Evolutionary conservation across 2,797 vertebrate species (phyloP).

Genomic region (Sebastes dallii): DNA sequence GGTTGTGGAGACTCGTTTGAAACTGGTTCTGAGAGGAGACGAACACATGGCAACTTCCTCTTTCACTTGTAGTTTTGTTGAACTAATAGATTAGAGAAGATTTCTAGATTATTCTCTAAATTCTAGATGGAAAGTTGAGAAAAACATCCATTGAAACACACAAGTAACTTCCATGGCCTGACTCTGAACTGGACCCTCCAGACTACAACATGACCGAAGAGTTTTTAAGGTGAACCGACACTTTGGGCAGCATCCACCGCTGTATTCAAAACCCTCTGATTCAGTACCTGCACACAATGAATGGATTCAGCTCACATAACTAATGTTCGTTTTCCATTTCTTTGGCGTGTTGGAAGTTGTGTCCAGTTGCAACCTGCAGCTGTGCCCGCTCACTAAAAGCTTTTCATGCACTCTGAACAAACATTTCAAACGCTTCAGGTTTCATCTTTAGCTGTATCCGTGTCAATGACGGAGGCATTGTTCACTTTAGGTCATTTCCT

Average conservation of each 20-base stretch:
- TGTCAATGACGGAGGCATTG: neutral
- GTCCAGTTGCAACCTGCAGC: neutral
- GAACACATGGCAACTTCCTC: conserved; percentile 2
- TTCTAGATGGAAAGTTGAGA: neutral
- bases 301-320: neutral
- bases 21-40: conserved; percentile 23
- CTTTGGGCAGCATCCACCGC: neutral
- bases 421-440: neutral
- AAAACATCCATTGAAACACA: neutral
- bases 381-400: neutral
- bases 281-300: neutral
- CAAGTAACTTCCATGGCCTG: neutral
- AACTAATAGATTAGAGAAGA: neutral
- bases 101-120: conserved; percentile 2
- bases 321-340: neutral
- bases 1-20: neutral
- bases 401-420: neutral
- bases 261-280: no score
- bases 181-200: neutral
- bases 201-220: neutral
- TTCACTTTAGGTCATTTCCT: neutral
- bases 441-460: neutral
- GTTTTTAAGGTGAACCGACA: neutral
- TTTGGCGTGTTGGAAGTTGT: neutral
- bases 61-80: conserved; percentile 12